Evolutionary conservation across 2,113 vertebrate species (phyloP).

Genomic region (Mystacornis crossleyi): DNA sequence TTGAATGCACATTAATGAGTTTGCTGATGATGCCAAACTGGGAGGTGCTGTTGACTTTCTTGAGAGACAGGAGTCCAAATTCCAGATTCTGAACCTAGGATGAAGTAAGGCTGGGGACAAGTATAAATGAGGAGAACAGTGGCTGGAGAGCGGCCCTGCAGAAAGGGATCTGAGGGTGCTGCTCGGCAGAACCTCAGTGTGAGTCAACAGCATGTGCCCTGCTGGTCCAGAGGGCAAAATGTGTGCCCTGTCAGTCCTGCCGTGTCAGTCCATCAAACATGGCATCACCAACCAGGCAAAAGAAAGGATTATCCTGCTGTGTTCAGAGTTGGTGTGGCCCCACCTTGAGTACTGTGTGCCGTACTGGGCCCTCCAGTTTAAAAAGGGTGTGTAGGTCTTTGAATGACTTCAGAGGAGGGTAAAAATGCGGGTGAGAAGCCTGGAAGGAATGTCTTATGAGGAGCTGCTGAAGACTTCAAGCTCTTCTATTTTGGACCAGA

Average conservation of each 20-base stretch:
- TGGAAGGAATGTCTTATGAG: too few species aligned
- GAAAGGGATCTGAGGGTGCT: background rate
- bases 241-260: background rate
- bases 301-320: background rate
- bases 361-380: too few species aligned
- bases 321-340: background rate
- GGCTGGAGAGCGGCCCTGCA: background rate
- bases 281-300: background rate
- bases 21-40: background rate
- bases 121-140: too few species aligned
- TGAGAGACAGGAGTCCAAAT: background rate
- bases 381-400: background rate
- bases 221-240: background rate
- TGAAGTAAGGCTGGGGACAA: background rate
- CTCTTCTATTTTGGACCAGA: background rate
- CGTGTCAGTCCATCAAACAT: background rate
- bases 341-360: background rate
- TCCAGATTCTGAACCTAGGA: background rate
- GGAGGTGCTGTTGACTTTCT: background rate
- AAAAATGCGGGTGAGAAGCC: background rate
- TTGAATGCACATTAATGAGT: background rate
- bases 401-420: background rate
- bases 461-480: background rate
- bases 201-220: background rate
- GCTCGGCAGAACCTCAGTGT: background rate